Percentiles rank a stretch among this genome's conserved stretches.
phyloP scores from a whole-genome alignment of 2,888 invertebrate species.

The Nomada fucata region DNA sequence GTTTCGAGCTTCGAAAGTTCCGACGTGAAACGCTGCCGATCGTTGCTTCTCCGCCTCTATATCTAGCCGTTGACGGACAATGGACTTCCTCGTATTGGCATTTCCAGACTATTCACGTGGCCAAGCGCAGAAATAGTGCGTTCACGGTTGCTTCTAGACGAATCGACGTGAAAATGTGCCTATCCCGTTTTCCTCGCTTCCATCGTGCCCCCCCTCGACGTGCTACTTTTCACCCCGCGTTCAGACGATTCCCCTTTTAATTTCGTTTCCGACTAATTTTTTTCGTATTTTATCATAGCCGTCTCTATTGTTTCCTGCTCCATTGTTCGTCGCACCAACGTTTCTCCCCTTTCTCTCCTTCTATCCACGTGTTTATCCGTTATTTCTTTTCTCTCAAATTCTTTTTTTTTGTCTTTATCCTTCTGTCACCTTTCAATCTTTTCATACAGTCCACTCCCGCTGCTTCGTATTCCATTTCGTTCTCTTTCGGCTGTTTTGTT shows the following conservation, averaged over 20 bases:
- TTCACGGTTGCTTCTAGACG: conserved; percentile 29
- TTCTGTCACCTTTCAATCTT: not conserved
- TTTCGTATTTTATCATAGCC: not conserved
- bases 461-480: no score
- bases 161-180: conserved; percentile 43
- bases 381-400: no score
- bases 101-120: conserved; percentile 49
- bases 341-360: not conserved
- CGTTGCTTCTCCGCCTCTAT: conserved; percentile 45
- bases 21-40: conserved; percentile 28
- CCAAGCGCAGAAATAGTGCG: conserved; percentile 37
- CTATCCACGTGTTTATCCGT: not conserved
- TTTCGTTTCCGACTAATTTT: not conserved
- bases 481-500: not conserved
- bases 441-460: not conserved
- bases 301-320: conserved; percentile 3
- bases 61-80: conserved; percentile 56
- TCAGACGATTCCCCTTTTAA: conserved; percentile 3
- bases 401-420: not conserved
- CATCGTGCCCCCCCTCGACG: not conserved
- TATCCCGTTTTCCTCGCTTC: conserved; percentile 26
- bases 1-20: conserved; percentile 29
- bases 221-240: not conserved
- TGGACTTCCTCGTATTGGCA: conserved; percentile 68
- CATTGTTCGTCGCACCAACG: not conserved